Evolutionary conservation across 2,113 vertebrate genomes (phyloP).

Genomic region (human): DNA sequence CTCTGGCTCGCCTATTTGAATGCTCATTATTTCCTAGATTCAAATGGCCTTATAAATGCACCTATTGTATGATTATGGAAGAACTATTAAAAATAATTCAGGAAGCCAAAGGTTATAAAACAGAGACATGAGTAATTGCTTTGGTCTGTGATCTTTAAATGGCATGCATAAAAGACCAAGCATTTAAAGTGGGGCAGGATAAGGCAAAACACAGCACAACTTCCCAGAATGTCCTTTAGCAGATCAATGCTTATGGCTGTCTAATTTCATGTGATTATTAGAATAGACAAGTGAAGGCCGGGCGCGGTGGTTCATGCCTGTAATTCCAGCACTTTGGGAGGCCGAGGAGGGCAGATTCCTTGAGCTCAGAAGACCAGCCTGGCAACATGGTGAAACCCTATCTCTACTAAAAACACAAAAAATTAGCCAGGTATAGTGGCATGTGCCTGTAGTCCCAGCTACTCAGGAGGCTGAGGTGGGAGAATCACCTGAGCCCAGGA

Average conservation of each 20-base stretch:
- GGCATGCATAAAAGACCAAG: conserved; percentile 18
- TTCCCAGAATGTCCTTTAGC: background rate
- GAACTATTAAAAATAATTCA: conserved; percentile 59
- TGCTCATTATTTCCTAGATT: conserved; percentile 16
- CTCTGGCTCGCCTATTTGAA: conserved; percentile 9
- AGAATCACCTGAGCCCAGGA: too few species aligned
- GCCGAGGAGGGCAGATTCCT: too few species aligned
- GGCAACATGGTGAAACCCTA: too few species aligned
- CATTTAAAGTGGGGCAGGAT: background rate
- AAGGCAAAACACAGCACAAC: background rate
- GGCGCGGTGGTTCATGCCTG: too few species aligned
- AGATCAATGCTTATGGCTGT: background rate
- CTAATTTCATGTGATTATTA: background rate
- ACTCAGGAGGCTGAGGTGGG: too few species aligned
- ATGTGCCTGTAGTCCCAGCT: too few species aligned
- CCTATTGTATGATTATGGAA: conserved; percentile 13
- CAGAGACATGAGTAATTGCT: conserved; percentile 40
- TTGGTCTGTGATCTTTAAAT: conserved; percentile 25
- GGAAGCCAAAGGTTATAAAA: conserved; percentile 48
- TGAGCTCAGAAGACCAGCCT: too few species aligned
- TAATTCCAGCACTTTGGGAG: too few species aligned
- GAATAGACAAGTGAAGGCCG: background rate
- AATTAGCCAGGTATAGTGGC: too few species aligned
- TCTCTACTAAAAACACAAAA: too few species aligned
- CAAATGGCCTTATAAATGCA: conserved; percentile 38